Base-by-base conservation (phyloP, 1,140 invertebrate genomes). In the Cataglyphis hispanica region DNA sequence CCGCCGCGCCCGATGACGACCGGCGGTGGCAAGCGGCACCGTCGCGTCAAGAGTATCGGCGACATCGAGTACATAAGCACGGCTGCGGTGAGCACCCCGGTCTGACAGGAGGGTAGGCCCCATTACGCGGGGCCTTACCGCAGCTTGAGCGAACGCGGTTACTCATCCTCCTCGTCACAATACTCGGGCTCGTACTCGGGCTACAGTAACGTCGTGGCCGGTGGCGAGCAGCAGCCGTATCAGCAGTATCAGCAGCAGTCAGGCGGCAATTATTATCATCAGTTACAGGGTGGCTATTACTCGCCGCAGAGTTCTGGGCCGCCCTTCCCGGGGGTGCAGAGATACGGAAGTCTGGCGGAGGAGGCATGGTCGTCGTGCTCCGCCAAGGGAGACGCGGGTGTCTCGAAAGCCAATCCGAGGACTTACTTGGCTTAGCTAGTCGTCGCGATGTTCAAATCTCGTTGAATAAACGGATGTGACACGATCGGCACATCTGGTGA, bases 51-150 rank as follows among this genome's bases (percentile, higher is more conserved):
- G 46, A 50, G 81, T 97, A 97, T 89, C 86, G 96, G 97, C 56
- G 97, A 97, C 92, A 97, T 97, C 87, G 97, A 97, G 46, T 95
- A 96, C 76, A 95, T 96, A 86, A 93, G 95, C 90, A 93, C 95
- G 93, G 89, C 95, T 87, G 93, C 91, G 58, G 94, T 93, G 0
- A 95, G 94, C 87, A 94, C 94, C 34, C 93, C 94, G 8, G 94
- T 95, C 88, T 95, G 94, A 95, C 94, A 95, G 85, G 94, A 94
- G 93, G 94, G 92, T 86, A 92, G 93, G 93, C 92, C 93, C 92
- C 93, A 93, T 19, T 86, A 94, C 86, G 67, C 91, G 93, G 94
- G 94, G 92, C 94, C 94, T 89, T 94, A 94, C 77, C 91, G 94
- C 40, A 95, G 94, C 63, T 83, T 95, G 2, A 95, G 94, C 87